Evolutionary conservation across 2,113 vertebrate species (phyloP), one percentile per base, ranked within the genome.

Genomic region (Urocolius indicus): DNA sequence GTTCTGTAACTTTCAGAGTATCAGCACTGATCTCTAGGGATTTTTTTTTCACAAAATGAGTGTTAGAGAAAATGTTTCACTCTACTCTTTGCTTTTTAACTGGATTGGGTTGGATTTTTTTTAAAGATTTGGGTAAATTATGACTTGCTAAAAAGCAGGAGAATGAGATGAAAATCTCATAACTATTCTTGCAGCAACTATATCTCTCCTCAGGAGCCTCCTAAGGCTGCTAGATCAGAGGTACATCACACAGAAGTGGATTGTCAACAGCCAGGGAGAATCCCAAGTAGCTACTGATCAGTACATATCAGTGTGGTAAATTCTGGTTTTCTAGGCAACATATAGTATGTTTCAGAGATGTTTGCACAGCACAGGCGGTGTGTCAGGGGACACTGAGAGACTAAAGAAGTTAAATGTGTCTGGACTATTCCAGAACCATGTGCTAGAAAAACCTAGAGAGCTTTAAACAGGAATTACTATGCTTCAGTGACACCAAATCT

Each of bases 341-440:
- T 1, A 0, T 3, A 6, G 9, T 17, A 32, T 34, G 6, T n/a
- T 88, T 48, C 55, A 45, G 55, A 55, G 26, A 18, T 0, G 0
- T 89, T 58, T 81, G 24, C 26, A 19, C 36, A 68, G 23, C 49
- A 23, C 13, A 48, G 16, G 5, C 3, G 11, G 38, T 46, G 11
- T 79, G 65, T 32, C 36, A 59, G 41, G 11, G 34, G 15, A 43
- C 38, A 11, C 14, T 8, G 41, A 38, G 18, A 69, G 16, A 14
- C 23, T 41, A 27, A 59, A 26, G 10, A 76, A 84, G 6, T 27
- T 45, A 22, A 7, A 45, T 27, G 11, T 57, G 11, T 38, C 15
- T 30, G 19, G 13, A 29, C 18, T 87, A 6, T 22, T 91, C 32
- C 34, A 36, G 11, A 87, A 14, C 13, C 22, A 6, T 2, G 6